Conservation (phyloP, 1,140 invertebrate species). For the Nasonia longicornis region DNA sequence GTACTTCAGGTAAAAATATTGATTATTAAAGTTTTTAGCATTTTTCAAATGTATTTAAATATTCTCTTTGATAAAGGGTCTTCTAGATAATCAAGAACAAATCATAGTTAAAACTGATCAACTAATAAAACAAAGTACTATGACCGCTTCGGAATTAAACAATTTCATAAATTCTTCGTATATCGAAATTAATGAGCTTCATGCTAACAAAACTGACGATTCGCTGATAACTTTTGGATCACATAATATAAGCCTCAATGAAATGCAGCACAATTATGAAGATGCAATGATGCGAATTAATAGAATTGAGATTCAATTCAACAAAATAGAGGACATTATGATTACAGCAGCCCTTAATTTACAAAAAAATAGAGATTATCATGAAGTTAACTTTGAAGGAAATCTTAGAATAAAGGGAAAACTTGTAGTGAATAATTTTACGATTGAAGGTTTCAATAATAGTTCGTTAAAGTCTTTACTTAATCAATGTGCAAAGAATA, state of each 20-base stretch:
- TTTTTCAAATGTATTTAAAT: neutral
- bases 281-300: constrained; percentile 11
- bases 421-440: constrained; percentile 51
- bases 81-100: constrained; percentile 51
- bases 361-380: neutral
- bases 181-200: constrained; percentile 38
- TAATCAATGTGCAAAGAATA: constrained; percentile 17
- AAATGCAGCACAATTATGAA: constrained; percentile 45
- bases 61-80: constrained; percentile 43
- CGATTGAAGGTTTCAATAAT: constrained; percentile 48
- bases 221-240: constrained; percentile 41
- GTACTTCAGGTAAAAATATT: constrained; percentile 47
- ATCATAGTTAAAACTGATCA: constrained; percentile 48
- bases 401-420: constrained; percentile 51
- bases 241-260: constrained; percentile 34
- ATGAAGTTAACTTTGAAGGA: constrained; percentile 47
- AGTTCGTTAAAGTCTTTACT: constrained; percentile 44
- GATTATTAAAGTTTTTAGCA: neutral
- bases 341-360: constrained; percentile 17
- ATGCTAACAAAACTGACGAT: constrained; percentile 42
- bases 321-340: constrained; percentile 23
- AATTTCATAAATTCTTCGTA: constrained; percentile 48
- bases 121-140: constrained; percentile 45
- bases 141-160: constrained; percentile 39
- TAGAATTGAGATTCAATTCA: constrained; percentile 44